These are phyloP conservation scores for Venustaconcha ellipsiformis DNA, from an alignment of 1,140 invertebrate species.

Conservation along the genomic window DNA sequence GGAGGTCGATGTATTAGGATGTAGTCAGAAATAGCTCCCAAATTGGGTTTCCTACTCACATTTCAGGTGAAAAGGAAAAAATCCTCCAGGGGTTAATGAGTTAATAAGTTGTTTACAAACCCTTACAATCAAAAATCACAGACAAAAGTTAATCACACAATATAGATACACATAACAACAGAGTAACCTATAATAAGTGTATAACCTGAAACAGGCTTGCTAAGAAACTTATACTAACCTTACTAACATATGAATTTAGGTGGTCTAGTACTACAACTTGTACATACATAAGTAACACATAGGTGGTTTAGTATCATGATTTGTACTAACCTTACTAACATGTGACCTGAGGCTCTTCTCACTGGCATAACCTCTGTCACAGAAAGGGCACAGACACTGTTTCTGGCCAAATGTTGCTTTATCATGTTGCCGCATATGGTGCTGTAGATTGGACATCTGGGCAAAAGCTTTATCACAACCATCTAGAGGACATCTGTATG, in stretches of 20 bases:
- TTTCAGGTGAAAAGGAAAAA: too few relatives aligned
- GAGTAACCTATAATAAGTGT: too few relatives aligned
- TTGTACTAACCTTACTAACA: conserved; percentile 28
- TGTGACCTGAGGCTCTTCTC: conserved; percentile 35
- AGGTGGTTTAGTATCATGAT: neutral
- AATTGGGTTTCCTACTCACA: too few relatives aligned
- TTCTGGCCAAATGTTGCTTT: conserved; percentile 88
- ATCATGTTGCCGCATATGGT: conserved; percentile 96
- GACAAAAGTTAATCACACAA: too few relatives aligned
- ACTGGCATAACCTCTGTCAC: conserved; percentile 80
- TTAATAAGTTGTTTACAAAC: too few relatives aligned
- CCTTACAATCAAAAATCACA: too few relatives aligned
- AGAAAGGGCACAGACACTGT: conserved; percentile 87
- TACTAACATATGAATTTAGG: neutral
- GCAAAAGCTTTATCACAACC: conserved; percentile 97
- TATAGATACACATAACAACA: too few relatives aligned
- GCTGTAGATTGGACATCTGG: conserved; percentile 96
- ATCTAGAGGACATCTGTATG: conserved; percentile 95
- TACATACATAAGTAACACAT: neutral
- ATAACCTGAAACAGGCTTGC: neutral
- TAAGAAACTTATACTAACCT: neutral
- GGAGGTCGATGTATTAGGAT: too few relatives aligned
- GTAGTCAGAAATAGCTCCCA: too few relatives aligned
- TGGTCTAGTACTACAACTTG: neutral
- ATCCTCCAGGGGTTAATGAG: too few relatives aligned